Base-by-base conservation (phyloP, 2,113 vertebrate genomes). In the Lycocorax pyrrhopterus region DNA sequence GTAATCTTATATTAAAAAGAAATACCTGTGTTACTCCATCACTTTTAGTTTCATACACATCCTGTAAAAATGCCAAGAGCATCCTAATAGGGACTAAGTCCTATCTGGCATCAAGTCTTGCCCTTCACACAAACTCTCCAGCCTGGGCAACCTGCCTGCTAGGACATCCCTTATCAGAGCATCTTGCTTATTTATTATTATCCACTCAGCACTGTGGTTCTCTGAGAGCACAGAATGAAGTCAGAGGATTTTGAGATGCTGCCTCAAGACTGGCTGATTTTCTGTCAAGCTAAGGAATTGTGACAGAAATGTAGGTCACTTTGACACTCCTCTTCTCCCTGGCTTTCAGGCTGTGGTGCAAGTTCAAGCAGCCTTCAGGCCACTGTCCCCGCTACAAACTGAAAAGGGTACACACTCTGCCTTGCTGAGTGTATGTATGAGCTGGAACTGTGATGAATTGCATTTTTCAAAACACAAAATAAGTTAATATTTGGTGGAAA, bases 221-320 rank as follows among this genome's bases (percentile, higher is more conserved):
- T 82, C 58, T 41, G 73, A 84, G 56, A 67, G 13, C 51, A 55
- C 33, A 47, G 69, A 32, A 46, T 41, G 62, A 87, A 67, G 35
- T 39, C 52, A 55, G 75, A 80, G 72, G 41, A 72, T 86, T 76
- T 81, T 75, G 74, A 79, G 63, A 83, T 68, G 46, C 51, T 66
- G 55, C 81, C 47, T 90, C 33, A 35, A 47, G 67, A 88, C 59
- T 79, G 67, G 23, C 55, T 77, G 77, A 64, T 86, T 86, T 86
- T 74, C 71, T 55, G 20, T 77, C 75, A 77, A 55, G 43, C 84
- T 58, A 51, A 91, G 84, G 59, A 87, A 66, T 20, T 66, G 46
- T 25, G 59, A 91, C 39, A 88, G 80, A 51, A 85, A 93, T 80
- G 56, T 92, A 94, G 89, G 78, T 91, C 55, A 55, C 41, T 89